Conservation (phyloP, 2,888 invertebrate genomes). For the Caenorhabditis uteleia region DNA sequence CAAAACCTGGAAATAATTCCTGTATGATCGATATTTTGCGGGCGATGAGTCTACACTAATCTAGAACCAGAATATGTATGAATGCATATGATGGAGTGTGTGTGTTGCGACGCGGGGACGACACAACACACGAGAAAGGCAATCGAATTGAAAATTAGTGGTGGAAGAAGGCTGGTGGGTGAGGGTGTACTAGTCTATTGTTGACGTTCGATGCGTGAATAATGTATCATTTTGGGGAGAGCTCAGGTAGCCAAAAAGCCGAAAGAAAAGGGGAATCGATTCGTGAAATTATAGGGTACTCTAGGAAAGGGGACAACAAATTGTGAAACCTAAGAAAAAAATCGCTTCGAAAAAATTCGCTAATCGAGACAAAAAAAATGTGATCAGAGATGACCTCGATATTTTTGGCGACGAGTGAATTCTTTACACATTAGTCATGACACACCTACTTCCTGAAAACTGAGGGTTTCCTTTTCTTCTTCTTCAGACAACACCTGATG, state of each 20-base stretch:
- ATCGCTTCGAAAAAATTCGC: background rate
- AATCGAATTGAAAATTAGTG: conserved; percentile 38
- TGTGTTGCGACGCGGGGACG: no score
- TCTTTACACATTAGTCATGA: background rate
- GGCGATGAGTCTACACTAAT: no score
- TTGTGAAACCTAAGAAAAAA: background rate
- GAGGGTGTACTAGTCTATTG: conserved; percentile 12
- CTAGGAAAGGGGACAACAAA: background rate
- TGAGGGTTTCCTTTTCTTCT: no score
- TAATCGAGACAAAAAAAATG: no score
- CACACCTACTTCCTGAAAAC: background rate
- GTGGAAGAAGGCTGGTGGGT: conserved; percentile 22
- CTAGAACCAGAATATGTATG: conserved; percentile 38
- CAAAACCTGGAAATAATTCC: no score
- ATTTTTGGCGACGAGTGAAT: background rate
- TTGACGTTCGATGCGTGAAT: background rate
- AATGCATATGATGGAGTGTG: no score
- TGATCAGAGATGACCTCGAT: conserved; percentile 2
- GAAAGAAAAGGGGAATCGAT: no score
- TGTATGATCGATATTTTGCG: no score
- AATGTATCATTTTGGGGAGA: background rate
- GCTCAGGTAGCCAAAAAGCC: conserved; percentile 4
- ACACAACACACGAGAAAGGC: conserved; percentile 9
- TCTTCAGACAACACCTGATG: no score
- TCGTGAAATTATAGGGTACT: no score